Evolutionary conservation across 2,113 vertebrate genomes (phyloP).

Genomic region (Paratilapia polleni): DNA sequence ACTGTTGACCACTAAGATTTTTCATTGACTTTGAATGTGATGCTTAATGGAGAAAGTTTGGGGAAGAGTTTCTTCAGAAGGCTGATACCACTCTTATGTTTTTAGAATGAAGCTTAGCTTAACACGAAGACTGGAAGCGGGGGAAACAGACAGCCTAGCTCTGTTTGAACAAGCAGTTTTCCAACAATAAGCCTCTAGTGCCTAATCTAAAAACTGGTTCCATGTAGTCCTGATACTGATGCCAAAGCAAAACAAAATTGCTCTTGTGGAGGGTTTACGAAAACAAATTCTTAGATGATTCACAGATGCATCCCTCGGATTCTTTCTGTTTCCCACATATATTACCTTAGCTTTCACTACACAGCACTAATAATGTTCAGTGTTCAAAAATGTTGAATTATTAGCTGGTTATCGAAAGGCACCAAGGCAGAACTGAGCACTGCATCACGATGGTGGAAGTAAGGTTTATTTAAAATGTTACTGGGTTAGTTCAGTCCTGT

Average conservation of each 20-base stretch:
- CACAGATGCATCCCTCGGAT: not conserved
- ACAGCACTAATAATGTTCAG: not conserved
- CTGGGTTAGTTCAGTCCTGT: not conserved
- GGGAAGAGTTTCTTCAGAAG: not conserved
- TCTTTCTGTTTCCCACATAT: not conserved
- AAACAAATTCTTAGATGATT: not conserved
- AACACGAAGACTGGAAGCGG: not conserved
- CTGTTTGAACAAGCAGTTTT: not conserved
- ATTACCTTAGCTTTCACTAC: not conserved
- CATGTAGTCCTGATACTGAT: not conserved
- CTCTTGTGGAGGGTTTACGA: not conserved
- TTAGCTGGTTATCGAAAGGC: not conserved
- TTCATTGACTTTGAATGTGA: conserved; percentile 59
- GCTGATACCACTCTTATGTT: not conserved
- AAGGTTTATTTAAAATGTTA: not conserved
- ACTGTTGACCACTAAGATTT: conserved; percentile 59
- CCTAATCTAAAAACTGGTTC: not conserved
- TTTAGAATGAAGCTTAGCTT: not conserved
- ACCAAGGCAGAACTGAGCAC: not conserved
- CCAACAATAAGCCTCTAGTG: not conserved
- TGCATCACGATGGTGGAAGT: not conserved
- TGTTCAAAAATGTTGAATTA: not conserved
- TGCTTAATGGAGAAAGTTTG: not conserved
- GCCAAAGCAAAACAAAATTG: not conserved
- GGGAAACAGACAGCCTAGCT: not conserved